Evolutionary conservation across 2,888 invertebrate genomes (phyloP), one percentile per base, ranked within the genome.

Genomic region (Parasteatoda lunata): DNA sequence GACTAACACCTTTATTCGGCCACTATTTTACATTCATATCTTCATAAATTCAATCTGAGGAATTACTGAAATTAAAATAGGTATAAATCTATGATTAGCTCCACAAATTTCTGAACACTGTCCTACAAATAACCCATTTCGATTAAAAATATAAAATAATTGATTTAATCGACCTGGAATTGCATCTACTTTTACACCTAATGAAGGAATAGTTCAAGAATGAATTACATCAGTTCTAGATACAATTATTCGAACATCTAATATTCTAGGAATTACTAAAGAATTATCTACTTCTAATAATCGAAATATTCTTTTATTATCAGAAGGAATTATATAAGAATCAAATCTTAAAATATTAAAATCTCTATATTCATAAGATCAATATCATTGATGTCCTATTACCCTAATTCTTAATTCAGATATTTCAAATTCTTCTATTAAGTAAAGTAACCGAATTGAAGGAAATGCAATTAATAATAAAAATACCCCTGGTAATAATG

Each of bases 31-130:
- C 71, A 48, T 6, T 49, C 0, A n/a, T 5, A n/a, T 54, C 49
- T 73, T 11, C 52, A 59, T 47, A 77, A 89, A 84, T 49, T 66
- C 6, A 3, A 13, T 3, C 2, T 15, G 70, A 54, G 70, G 71
- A 64, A 65, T 5, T 3, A 88, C 72, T 11, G 75, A 94, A 90
- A 94, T 92, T 86, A 94, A 93, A 93, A 95, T 95, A 54, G 95
- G 95, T 93, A 96, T 96, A 94, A 96, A 96, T 86, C 95, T 95
- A 92, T 96, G 95, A 91, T 96, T 95, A 79, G 94, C 94, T 0
- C 95, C 95, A 93, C 95, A 96, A 93, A 96, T 95, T 94, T 96
- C 95, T 90, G 95, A 96, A 91, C 95, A 96, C 94, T 96, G 95
- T 0, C 95, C 95, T 92, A 92, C 95, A 92, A 93, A 95, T 91